Evolutionary conservation across 2,797 vertebrate species (phyloP).

Genomic region (Nyctalus aviator): DNA sequence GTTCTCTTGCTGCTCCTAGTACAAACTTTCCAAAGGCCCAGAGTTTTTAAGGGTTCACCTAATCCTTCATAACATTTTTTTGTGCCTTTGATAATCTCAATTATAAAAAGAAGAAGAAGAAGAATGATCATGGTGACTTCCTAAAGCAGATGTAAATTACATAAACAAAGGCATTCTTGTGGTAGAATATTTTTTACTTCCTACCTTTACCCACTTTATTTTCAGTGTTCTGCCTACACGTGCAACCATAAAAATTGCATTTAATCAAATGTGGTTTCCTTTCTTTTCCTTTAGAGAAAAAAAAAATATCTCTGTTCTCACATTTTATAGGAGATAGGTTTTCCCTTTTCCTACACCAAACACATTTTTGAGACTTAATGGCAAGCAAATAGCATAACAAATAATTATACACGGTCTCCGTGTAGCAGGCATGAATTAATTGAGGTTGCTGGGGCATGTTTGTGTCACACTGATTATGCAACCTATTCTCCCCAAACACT

Average conservation of each 20-base stretch:
- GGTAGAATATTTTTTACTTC: not conserved
- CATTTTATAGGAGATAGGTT: not conserved
- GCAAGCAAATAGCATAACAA: slow-evolving; percentile 17
- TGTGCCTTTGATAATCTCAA: not conserved
- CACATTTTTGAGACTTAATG: slow-evolving; percentile 7
- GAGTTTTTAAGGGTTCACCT: not conserved
- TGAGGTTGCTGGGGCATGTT: not conserved
- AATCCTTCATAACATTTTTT: not conserved
- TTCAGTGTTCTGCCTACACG: slow-evolving; percentile 38
- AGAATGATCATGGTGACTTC: not conserved
- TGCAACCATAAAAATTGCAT: not conserved
- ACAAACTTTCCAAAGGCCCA: not conserved
- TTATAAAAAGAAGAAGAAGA: not conserved
- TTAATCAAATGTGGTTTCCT: slow-evolving; percentile 25
- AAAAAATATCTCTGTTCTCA: not conserved
- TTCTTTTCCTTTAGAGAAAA: not conserved
- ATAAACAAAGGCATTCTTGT: not conserved
- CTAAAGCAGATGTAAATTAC: not conserved
- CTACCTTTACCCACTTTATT: not conserved
- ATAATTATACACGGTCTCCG: slow-evolving; percentile 3
- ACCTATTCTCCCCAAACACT: not conserved
- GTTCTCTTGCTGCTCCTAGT: not conserved
- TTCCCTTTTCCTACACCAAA: not conserved
- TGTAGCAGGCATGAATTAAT: slow-evolving; percentile 25
- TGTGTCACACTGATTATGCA: slow-evolving; percentile 37